Evolutionary conservation across 2,888 invertebrate species (phyloP).

Genomic region (Diplolepis rosae): DNA sequence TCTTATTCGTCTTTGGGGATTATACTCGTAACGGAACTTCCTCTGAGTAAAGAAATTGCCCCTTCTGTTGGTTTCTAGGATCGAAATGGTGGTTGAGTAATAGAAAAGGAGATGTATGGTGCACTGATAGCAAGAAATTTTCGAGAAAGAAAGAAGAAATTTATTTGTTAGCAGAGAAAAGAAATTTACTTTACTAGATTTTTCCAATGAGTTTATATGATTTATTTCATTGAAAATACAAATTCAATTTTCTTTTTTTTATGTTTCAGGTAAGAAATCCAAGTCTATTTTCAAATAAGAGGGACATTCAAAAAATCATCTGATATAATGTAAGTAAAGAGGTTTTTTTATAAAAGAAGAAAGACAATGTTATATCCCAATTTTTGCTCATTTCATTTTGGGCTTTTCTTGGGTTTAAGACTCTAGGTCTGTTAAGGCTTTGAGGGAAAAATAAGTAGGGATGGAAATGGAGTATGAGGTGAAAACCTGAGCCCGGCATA

Average conservation of each 20-base stretch:
- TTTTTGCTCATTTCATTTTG: neutral
- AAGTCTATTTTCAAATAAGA: neutral
- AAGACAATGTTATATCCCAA: no score
- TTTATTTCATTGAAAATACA: neutral
- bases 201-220: neutral
- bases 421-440: slow-evolving; percentile 14
- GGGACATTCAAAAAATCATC: neutral
- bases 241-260: neutral
- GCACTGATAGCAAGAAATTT: neutral
- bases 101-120: slow-evolving; percentile 6
- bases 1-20: slow-evolving; percentile 29
- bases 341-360: no score
- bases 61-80: neutral
- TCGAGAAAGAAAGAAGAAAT: neutral
- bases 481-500: neutral
- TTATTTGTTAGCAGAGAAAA: neutral
- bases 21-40: slow-evolving; percentile 15
- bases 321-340: neutral
- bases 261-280: neutral
- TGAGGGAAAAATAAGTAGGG: slow-evolving; percentile 1
- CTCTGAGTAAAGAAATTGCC: neutral
- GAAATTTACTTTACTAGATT: neutral
- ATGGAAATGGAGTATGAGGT: slow-evolving; percentile 1
- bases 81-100: slow-evolving; percentile 17
- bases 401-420: neutral